phyloP scores from a whole-genome alignment of 2,888 invertebrate species.

The Amphipyra berbera region DNA sequence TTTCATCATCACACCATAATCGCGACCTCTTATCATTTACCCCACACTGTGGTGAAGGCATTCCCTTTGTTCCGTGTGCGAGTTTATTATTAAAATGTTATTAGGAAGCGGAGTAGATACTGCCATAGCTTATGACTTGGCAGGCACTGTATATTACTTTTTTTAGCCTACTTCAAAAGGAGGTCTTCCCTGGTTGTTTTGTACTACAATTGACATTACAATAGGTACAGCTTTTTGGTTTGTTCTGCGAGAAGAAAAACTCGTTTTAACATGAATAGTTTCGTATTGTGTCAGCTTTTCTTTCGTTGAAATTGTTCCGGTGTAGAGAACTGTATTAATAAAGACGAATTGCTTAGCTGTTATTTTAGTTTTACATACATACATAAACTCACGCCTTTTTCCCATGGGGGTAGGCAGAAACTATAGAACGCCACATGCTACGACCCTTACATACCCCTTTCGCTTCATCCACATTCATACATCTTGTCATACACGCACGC shows the following conservation, averaged over 20 bases:
- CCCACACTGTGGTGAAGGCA: constrained; percentile 51
- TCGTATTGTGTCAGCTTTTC: constrained; percentile 32
- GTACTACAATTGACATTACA: constrained; percentile 54
- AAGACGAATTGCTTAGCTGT: neutral
- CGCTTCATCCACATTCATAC: too few species aligned
- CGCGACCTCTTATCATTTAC: constrained; percentile 47
- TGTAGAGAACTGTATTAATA: neutral
- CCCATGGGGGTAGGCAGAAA: too few species aligned
- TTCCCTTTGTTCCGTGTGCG: constrained; percentile 69
- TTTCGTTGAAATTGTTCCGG: constrained; percentile 18
- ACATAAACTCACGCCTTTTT: too few species aligned
- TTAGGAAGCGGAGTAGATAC: constrained; percentile 72
- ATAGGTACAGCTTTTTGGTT: constrained; percentile 45
- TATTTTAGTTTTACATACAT: too few species aligned
- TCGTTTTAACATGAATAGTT: constrained; percentile 40
- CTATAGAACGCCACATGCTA: too few species aligned
- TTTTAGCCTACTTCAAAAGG: constrained; percentile 56
- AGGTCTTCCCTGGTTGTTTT: constrained; percentile 44
- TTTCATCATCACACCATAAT: neutral
- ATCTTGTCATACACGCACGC: too few species aligned
- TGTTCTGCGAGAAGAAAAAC: constrained; percentile 37
- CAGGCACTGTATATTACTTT: constrained; percentile 63
- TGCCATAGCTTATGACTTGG: constrained; percentile 66
- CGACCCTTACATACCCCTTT: too few species aligned
- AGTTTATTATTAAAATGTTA: constrained; percentile 85